Conservation (phyloP, 2,797 vertebrate species). For the Coluber constrictor region DNA sequence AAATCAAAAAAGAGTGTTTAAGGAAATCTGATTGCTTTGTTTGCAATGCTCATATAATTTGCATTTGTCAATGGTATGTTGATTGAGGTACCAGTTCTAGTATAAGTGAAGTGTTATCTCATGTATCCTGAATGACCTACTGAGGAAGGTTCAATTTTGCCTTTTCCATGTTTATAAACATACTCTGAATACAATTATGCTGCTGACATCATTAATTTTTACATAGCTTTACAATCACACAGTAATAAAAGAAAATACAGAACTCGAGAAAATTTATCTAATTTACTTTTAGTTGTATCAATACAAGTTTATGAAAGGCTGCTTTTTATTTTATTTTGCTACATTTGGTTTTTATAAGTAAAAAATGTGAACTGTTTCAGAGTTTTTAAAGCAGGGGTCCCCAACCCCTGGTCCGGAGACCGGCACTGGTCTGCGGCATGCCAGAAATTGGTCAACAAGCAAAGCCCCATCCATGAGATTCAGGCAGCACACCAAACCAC, state of each 20-base stretch:
- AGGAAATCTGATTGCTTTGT: neutral
- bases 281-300: neutral
- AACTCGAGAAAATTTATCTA: neutral
- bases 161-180: constrained; percentile 40
- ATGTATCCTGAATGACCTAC: neutral
- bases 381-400: too few relatives aligned
- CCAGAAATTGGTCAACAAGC: too few relatives aligned
- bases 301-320: neutral
- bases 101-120: neutral
- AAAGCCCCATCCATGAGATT: too few relatives aligned
- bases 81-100: neutral
- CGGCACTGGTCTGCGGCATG: too few relatives aligned
- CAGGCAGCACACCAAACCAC: too few relatives aligned
- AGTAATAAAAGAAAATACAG: neutral
- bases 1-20: neutral
- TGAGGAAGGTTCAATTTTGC: neutral
- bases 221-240: neutral
- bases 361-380: neutral
- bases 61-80: neutral
- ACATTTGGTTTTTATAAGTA: neutral
- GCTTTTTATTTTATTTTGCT: neutral
- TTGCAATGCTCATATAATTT: neutral
- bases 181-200: constrained; percentile 45
- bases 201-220: constrained; percentile 12
- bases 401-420: too few relatives aligned